Percentiles rank a stretch among this genome's conserved stretches.
phyloP scores from a whole-genome alignment of 2,888 invertebrate genomes.

The Melipona bicolor region DNA sequence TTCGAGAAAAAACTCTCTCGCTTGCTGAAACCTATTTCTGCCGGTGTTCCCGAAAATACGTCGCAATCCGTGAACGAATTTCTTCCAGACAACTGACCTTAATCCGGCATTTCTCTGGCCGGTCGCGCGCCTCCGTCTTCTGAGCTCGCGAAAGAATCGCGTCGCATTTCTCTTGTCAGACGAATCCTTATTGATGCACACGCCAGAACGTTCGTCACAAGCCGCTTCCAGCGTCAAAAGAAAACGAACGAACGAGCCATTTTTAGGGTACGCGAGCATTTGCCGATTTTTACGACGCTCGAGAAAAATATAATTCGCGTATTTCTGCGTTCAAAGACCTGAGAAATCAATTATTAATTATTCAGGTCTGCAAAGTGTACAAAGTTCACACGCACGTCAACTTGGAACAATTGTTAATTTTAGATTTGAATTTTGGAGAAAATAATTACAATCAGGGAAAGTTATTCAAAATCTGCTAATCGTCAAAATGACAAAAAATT shows the following conservation, averaged over 20 bases:
- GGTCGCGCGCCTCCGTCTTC: not conserved
- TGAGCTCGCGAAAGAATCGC: not conserved
- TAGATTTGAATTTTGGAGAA: no score
- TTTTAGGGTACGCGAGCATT: not conserved
- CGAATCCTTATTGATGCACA: constrained; percentile 3
- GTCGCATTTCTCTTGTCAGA: not conserved
- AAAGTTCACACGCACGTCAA: no score
- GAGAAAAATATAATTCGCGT: no score
- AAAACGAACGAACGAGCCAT: constrained; percentile 8
- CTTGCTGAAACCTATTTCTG: not conserved
- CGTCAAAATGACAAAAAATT: no score
- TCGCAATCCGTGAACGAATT: not conserved
- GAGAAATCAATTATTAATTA: no score
- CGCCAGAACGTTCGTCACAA: not conserved
- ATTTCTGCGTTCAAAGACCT: no score
- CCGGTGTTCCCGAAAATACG: not conserved
- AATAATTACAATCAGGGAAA: no score
- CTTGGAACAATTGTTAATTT: no score
- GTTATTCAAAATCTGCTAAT: no score
- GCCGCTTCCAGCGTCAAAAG: not conserved
- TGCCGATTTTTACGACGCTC: no score
- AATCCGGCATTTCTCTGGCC: constrained; percentile 12
- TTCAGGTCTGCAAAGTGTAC: no score
- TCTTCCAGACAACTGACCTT: constrained; percentile 4
- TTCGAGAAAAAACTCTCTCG: not conserved